phyloP scores from a whole-genome alignment of 2,888 invertebrate species.

The Drosophila neonasuta region DNA sequence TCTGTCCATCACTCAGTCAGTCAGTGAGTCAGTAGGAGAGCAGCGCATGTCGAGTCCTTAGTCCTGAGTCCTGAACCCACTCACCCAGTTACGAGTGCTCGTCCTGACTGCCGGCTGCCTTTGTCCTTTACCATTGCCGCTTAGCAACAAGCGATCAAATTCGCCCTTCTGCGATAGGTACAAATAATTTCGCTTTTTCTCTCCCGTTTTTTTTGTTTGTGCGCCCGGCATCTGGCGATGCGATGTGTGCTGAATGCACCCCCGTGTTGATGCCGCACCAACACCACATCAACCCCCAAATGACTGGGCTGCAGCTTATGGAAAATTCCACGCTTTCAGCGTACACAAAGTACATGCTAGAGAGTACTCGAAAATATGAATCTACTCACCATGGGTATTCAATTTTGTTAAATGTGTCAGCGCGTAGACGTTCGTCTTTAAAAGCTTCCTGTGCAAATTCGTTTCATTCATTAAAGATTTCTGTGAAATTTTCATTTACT shows the following conservation, averaged over 20 bases:
- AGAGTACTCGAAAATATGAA: constrained; percentile 25
- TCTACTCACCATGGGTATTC: constrained; percentile 23
- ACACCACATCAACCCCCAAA: constrained; percentile 60
- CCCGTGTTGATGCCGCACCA: constrained; percentile 47
- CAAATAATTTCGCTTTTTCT: constrained; percentile 40
- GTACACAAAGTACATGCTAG: not conserved
- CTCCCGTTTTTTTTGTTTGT: not conserved
- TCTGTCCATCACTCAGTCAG: constrained; percentile 55
- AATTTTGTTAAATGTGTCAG: constrained; percentile 10
- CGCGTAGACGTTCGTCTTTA: not conserved
- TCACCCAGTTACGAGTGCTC: constrained; percentile 72
- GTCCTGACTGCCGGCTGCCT: constrained; percentile 40
- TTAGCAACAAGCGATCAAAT: constrained; percentile 74
- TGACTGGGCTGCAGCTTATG: constrained; percentile 44
- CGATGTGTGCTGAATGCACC: constrained; percentile 64
- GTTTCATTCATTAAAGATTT: not conserved
- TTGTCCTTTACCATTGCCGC: constrained; percentile 42
- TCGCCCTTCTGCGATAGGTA: constrained; percentile 60
- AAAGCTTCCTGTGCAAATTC: not conserved
- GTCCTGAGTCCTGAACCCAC: constrained; percentile 57
- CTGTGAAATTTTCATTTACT: not conserved
- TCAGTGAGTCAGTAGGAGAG: constrained; percentile 75
- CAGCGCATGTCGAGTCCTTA: not conserved
- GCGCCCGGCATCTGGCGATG: constrained; percentile 61
- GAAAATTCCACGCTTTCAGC: constrained; percentile 50